Evolutionary conservation across 2,888 invertebrate species (phyloP).

Genomic region (Thereva unica): DNA sequence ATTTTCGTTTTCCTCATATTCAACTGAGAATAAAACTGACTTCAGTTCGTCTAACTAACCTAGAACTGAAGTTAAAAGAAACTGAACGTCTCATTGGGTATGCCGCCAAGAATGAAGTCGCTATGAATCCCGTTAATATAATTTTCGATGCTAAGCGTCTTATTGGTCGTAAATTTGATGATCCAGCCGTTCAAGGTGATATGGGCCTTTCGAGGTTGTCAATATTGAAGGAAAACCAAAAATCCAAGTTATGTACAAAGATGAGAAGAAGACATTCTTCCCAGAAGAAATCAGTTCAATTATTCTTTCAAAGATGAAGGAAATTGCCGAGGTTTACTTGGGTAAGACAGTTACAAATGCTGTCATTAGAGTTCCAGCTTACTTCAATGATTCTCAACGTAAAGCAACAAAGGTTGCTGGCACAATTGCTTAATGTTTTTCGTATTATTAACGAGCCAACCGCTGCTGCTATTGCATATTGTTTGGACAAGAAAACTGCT

Average conservation of each 20-base stretch:
- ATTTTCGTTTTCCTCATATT: too few species aligned
- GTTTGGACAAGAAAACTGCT: constrained; percentile 89
- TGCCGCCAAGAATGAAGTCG: constrained; percentile 84
- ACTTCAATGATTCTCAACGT: constrained; percentile 89
- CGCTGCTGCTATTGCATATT: constrained; percentile 92
- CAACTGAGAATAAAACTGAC: too few species aligned
- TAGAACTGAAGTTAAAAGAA: too few species aligned
- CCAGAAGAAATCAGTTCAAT: constrained; percentile 93
- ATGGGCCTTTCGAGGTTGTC: constrained; percentile 93
- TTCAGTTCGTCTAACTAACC: too few species aligned
- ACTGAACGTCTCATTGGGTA: constrained; percentile 85
- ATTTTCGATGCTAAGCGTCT: constrained; percentile 95
- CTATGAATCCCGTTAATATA: constrained; percentile 90
- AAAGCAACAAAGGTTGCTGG: constrained; percentile 95
- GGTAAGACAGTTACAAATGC: constrained; percentile 88
- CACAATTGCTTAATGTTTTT: constrained; percentile 85
- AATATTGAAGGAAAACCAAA: constrained; percentile 82
- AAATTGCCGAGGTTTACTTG: constrained; percentile 87
- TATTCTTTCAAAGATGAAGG: constrained; percentile 94
- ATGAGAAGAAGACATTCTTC: constrained; percentile 87
- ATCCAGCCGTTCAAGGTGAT: constrained; percentile 90
- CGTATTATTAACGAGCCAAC: constrained; percentile 95
- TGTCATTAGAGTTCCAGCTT: constrained; percentile 90
- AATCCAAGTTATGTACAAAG: constrained; percentile 86
- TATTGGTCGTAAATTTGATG: constrained; percentile 91